Evolutionary conservation across 2,888 invertebrate species (phyloP).

Genomic region (Pollenia labialis): DNA sequence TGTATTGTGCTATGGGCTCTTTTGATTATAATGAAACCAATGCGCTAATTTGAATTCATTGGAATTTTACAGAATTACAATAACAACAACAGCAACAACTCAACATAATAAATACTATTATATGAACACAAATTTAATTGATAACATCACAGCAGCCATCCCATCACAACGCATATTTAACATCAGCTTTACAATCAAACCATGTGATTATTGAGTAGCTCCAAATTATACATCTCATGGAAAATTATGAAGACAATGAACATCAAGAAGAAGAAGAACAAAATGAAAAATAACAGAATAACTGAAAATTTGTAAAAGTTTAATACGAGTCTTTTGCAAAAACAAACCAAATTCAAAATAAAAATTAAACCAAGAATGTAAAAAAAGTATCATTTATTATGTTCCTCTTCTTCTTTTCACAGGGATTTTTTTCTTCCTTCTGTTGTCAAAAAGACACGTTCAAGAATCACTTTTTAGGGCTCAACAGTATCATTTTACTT

Average conservation of each 20-base stretch:
- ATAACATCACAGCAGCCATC: conserved; percentile 53
- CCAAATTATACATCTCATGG: conserved; percentile 66
- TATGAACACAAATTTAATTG: conserved; percentile 69
- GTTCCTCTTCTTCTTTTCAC: neutral
- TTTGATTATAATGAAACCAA: conserved; percentile 45
- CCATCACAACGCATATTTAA: conserved; percentile 40
- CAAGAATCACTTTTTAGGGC: conserved; percentile 40
- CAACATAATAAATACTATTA: conserved; percentile 64
- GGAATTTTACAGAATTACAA: conserved; percentile 72
- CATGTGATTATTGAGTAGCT: conserved; percentile 70
- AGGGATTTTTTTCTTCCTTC: conserved; percentile 24
- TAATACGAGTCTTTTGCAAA: conserved; percentile 32
- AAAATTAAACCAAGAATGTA: conserved; percentile 8
- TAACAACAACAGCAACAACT: conserved; percentile 45
- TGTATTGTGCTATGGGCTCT: conserved; percentile 52
- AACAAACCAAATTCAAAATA: neutral
- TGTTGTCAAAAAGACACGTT: neutral
- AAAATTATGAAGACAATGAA: conserved; percentile 64
- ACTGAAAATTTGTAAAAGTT: conserved; percentile 57
- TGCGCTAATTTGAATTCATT: conserved; percentile 70
- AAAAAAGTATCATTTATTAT: conserved; percentile 43
- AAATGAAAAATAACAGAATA: conserved; percentile 15
- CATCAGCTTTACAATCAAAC: conserved; percentile 46
- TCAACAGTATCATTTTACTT: conserved; percentile 53
- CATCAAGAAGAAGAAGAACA: conserved; percentile 38